These are phyloP conservation scores for Poeciliopsis occidentalis DNA, from an alignment of 2,113 vertebrate genomes.

Conservation along the genomic window DNA sequence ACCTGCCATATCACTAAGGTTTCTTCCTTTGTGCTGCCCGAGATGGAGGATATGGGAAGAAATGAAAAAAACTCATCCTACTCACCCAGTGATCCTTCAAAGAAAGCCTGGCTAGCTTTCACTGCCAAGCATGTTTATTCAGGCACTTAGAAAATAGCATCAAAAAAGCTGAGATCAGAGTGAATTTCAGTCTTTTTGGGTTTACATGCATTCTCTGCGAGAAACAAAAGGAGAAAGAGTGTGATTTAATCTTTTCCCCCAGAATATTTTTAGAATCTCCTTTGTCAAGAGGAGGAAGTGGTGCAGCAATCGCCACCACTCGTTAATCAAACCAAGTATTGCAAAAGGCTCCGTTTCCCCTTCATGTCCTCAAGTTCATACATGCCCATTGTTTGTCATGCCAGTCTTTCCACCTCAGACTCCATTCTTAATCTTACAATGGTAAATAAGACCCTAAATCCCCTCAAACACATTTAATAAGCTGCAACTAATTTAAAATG, in stretches of 20 bases:
- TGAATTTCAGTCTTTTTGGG: conserved; percentile 35
- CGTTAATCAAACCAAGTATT: neutral
- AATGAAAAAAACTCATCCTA: conserved; percentile 49
- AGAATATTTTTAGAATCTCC: neutral
- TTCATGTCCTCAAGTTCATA: neutral
- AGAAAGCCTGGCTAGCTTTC: conserved; percentile 47
- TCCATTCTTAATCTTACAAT: no score
- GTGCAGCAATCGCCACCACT: neutral
- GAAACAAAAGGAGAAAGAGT: neutral
- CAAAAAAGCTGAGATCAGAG: conserved; percentile 14
- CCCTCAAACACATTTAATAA: no score
- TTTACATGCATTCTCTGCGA: conserved; percentile 25
- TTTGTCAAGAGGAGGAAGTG: neutral
- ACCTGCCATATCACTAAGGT: conserved; percentile 2
- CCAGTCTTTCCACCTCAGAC: no score
- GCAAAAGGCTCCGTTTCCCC: neutral
- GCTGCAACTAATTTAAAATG: no score
- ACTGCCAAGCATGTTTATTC: conserved; percentile 40
- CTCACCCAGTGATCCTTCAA: conserved; percentile 60
- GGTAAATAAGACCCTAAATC: no score
- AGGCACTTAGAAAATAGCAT: conserved; percentile 48
- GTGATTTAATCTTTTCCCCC: no score
- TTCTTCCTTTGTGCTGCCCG: conserved; percentile 16
- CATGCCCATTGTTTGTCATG: no score
- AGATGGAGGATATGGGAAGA: conserved; percentile 24